These are phyloP conservation scores for Arrhopalites spinosus DNA, from an alignment of 2,888 invertebrate species.

Conservation along the genomic window DNA sequence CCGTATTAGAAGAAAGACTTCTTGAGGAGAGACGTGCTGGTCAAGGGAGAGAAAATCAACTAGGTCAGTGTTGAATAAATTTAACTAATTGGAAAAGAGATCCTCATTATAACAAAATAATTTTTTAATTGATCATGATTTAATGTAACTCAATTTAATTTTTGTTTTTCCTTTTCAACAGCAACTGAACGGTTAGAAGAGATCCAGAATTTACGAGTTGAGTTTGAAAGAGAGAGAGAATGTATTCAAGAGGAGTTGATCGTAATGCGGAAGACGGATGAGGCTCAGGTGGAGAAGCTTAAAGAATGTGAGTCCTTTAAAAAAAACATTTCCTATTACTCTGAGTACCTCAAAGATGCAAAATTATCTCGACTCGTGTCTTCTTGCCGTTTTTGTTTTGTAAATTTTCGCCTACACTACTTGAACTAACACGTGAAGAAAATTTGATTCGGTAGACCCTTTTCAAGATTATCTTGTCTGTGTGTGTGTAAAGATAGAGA, in stretches of 20 bases:
- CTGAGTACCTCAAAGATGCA: not conserved
- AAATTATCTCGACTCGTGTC: not conserved
- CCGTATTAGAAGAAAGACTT: conserved; percentile 10
- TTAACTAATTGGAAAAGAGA: too few relatives aligned
- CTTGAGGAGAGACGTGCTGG: not conserved
- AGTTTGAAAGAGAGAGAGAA: conserved; percentile 30
- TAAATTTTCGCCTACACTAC: conserved; percentile 17
- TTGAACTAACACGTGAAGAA: too few relatives aligned
- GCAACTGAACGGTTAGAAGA: conserved; percentile 16
- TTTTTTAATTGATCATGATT: not conserved
- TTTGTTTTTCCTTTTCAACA: conserved; percentile 5
- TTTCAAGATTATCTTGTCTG: not conserved
- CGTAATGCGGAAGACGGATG: conserved; percentile 29
- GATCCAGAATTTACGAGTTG: conserved; percentile 31
- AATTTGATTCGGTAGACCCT: not conserved
- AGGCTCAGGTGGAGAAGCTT: conserved; percentile 30
- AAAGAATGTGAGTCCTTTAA: conserved; percentile 28
- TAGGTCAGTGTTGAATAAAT: conserved; percentile 1
- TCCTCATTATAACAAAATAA: not conserved
- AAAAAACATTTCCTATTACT: not conserved
- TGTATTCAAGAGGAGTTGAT: conserved; percentile 25
- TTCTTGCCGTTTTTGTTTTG: not conserved
- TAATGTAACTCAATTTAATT: not conserved
- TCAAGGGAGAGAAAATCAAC: conserved; percentile 10
- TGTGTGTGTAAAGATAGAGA: not conserved